Conservation (phyloP, 2,797 vertebrate genomes). For the Eulemur rubriventer region DNA sequence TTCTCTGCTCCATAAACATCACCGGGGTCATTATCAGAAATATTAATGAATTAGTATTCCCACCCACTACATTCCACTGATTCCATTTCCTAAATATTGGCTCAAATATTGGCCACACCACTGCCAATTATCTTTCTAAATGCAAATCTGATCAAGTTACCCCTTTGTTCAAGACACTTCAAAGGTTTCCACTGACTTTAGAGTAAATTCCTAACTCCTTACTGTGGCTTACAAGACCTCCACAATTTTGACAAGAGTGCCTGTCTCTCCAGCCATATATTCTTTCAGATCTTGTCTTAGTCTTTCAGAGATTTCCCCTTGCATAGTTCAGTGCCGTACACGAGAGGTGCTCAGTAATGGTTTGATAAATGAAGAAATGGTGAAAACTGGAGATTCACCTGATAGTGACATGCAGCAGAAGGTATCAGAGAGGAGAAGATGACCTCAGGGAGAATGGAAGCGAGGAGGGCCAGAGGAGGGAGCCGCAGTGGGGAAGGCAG, state of each 20-base stretch:
- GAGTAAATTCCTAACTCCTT: not conserved
- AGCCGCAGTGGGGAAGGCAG: not conserved
- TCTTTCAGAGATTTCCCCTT: not conserved
- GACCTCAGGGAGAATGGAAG: not conserved
- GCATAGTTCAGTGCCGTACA: not conserved
- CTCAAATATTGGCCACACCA: not conserved
- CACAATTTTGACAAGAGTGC: not conserved
- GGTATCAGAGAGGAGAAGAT: not conserved
- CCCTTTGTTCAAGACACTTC: not conserved
- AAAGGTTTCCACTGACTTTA: not conserved
- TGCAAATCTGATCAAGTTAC: not conserved
- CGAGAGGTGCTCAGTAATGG: not conserved
- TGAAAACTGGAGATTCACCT: not conserved
- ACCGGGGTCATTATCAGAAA: not conserved
- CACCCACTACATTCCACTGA: not conserved
- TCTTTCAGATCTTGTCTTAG: not conserved
- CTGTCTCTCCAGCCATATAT: not conserved
- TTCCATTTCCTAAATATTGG: not conserved
- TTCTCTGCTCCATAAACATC: not conserved
- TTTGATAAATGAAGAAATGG: not conserved
- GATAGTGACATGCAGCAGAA: not conserved
- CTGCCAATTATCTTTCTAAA: not conserved
- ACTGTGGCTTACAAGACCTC: not conserved
- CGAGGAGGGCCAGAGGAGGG: not conserved
- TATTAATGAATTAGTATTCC: not conserved